Base-by-base conservation (phyloP, 2,888 invertebrate species). In the Cantharis lateralis region DNA sequence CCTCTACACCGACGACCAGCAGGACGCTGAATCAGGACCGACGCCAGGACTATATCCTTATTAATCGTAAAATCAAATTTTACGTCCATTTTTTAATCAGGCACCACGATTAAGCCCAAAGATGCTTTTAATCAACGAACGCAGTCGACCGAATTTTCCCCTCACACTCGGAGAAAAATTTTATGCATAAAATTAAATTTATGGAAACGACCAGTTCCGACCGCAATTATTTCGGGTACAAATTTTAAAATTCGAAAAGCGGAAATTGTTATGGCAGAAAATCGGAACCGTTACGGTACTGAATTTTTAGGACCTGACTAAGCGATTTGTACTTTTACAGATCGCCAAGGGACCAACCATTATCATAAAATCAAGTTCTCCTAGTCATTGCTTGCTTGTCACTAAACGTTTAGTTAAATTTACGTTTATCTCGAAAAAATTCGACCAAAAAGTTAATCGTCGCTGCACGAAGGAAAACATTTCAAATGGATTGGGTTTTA, bases 301-400 rank as follows among this genome's bases (percentile, higher is more conserved):
- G 81, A 70, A 78, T 75, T 71, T 77, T 79, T 75, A 80, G 79
- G 74, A 79, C 81, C 85, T 84, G 85, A 85, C 83, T 84, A 85
- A 86, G 85, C 85, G 82, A 75, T 84, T 85, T 82, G 80, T 77
- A 79, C 79, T 80, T 82, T 81, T 82, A 68, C 80, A 81, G 81
- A 81, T 82, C 83, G 80, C 84, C 77, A 71, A 80, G 83, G 84
- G 84, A 84, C 82, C 80, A 77, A 79, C 84, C 83, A 84, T 85
- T 85, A 86, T 83, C 85, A 85, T 86, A 85, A 86, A 85, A 84
- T 83, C 83, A 81, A 71, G 72, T 74, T 77, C 66, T 71, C 28
- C 66, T 61, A 69, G 77, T 70, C 74, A 72, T 69, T 71, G 68
- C 63, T 78, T 72, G 72, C 79, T 81, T 77, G 71, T 79, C 72